A percentile compares a stretch with the other conserved stretches of the same genome.
These are phyloP conservation scores for Trissolcus basalis DNA, from an alignment of 1,140 invertebrate genomes.

Conservation along the genomic window DNA sequence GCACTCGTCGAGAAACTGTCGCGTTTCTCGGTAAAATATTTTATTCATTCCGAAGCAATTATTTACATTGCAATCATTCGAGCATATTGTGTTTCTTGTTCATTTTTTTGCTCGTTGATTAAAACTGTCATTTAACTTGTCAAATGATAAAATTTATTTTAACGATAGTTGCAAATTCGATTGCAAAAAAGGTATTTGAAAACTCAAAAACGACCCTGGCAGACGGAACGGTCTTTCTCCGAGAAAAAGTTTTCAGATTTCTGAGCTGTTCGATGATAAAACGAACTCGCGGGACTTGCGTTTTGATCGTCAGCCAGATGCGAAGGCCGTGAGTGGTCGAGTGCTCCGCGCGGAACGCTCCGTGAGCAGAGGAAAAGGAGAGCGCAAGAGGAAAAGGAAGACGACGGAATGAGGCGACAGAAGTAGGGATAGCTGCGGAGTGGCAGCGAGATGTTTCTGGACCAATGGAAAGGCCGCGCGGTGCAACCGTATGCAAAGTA, in stretches of 20 bases:
- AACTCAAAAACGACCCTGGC: no score
- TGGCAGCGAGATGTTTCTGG: conserved; percentile 69
- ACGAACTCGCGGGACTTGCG: conserved; percentile 37
- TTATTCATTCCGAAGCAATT: no score
- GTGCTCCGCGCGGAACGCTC: conserved; percentile 26
- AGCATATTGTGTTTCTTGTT: no score
- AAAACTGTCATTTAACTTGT: no score
- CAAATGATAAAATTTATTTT: background rate
- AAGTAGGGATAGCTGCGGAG: conserved; percentile 56
- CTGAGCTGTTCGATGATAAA: conserved; percentile 4
- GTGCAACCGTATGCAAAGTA: conserved; percentile 73
- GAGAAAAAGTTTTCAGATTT: background rate
- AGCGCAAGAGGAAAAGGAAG: conserved; percentile 50
- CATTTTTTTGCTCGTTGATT: no score
- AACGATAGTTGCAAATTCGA: background rate
- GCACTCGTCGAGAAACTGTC: no score
- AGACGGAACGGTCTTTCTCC: background rate
- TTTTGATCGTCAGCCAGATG: conserved; percentile 46
- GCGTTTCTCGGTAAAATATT: no score
- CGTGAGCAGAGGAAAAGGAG: conserved; percentile 49
- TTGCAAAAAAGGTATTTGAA: no score
- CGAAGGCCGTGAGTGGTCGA: conserved; percentile 53
- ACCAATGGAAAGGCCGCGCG: conserved; percentile 72
- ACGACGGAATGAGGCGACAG: conserved; percentile 48
- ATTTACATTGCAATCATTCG: no score